Base-by-base conservation (phyloP, 2,797 vertebrate genomes). In the Scolopax rusticola region DNA sequence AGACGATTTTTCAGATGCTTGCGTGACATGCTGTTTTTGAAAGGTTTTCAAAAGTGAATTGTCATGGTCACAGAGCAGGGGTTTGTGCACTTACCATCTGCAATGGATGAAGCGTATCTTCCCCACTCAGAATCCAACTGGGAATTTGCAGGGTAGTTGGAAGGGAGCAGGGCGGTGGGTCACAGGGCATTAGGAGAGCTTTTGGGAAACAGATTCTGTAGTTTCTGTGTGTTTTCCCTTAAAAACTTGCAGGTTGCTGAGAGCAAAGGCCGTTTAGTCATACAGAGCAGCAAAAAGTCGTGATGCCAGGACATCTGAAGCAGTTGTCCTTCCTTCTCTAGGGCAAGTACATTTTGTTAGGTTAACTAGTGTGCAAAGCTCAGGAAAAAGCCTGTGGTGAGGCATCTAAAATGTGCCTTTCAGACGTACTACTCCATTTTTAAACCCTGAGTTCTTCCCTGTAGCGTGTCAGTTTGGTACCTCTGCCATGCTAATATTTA, bases 1-100 rank as follows among this genome's bases (percentile, higher is more conserved):
- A 92, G 73, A 69, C 73, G 73, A 32, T 86, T 97, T 96, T 90
- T 96, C 86, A 92, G 79, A 90, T 89, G 36, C 47, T 48, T 2
- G 51, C 15, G 9, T 92, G 87, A 93, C 68, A 63, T 23, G 3
- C 43, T 40, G 25, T 81, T 97, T 91, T n/a, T 84, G 41, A 61
- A 92, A 87, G 8, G 36, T 36, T 36, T 36, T 36, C 36, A 69
- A 70, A 83, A 83, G 48, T 30, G 25, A 95, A 24, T 79, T 87
- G 8, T 25, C 8, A 3, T 28, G 23, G 19, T 65, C 14, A 17
- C 59, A 69, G 65, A 5, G 4, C 36, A 53, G 61, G 14, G 60
- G 33, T 71, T 77, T 64, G 38, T 61, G 41, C 13, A 18, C 79
- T 70, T 83, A 80, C 84, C 25, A 18, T 50, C 71, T 89, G 50